Conservation (phyloP, 2,113 vertebrate species). For the Eleginops maclovinus region DNA sequence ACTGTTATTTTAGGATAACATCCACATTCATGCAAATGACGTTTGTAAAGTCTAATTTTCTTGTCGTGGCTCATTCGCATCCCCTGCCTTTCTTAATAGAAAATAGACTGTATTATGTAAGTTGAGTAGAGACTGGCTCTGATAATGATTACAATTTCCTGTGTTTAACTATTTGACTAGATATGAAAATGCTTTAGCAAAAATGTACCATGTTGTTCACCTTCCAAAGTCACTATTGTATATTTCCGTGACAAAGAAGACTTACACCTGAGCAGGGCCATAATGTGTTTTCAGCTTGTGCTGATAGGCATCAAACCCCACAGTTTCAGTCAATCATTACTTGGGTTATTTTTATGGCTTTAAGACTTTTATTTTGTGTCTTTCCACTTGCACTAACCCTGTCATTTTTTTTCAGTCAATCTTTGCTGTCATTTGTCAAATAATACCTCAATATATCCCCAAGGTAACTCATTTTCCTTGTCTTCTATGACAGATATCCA, state of each 20-base stretch:
- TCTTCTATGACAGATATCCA: constrained; percentile 1
- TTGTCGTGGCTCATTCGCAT: too few species aligned
- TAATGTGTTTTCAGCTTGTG: not conserved
- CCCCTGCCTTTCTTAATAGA: too few species aligned
- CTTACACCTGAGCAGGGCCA: not conserved
- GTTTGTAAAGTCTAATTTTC: too few species aligned
- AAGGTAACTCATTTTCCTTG: not conserved
- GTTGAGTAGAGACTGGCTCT: too few species aligned
- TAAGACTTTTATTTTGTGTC: not conserved
- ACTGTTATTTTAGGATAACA: too few species aligned
- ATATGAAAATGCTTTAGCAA: too few species aligned
- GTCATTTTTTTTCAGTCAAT: constrained; percentile 12
- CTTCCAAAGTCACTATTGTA: not conserved
- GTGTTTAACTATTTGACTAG: too few species aligned
- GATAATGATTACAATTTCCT: too few species aligned
- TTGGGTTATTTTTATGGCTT: not conserved
- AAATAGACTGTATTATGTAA: too few species aligned
- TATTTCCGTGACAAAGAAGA: not conserved
- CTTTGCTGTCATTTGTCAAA: constrained; percentile 5
- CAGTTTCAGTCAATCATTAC: constrained; percentile 4
- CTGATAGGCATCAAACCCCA: not conserved
- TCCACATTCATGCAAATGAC: too few species aligned
- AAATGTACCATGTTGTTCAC: too few species aligned
- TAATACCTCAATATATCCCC: not conserved
- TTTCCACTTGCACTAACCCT: not conserved